phyloP scores from a whole-genome alignment of 2,888 invertebrate species.

The Cyclophora punctaria region DNA sequence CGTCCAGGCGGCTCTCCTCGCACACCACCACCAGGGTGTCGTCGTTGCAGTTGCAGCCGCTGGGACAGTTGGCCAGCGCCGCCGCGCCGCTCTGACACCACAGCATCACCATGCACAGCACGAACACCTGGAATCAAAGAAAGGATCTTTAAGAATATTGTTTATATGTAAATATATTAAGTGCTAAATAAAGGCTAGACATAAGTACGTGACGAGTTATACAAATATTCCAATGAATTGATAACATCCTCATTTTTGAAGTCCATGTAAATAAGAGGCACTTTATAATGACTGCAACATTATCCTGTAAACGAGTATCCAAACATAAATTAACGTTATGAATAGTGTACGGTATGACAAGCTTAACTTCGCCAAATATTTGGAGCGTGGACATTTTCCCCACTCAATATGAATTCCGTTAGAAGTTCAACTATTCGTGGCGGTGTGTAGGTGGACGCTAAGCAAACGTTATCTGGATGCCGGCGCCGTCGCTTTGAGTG shows the following conservation, averaged over 20 bases:
- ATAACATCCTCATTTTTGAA: too few species aligned
- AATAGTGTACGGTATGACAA: too few species aligned
- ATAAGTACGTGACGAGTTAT: too few species aligned
- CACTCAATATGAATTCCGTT: slow-evolving; percentile 20
- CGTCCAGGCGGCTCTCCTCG: slow-evolving; percentile 89
- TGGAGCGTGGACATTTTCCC: slow-evolving; percentile 1
- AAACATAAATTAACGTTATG: too few species aligned
- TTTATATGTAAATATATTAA: too few species aligned
- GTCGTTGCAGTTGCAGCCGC: slow-evolving; percentile 91
- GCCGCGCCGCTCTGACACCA: slow-evolving; percentile 62
- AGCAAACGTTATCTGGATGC: slow-evolving; percentile 25
- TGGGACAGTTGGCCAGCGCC: slow-evolving; percentile 87
- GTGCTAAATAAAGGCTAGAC: too few species aligned
- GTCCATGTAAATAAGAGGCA: too few species aligned
- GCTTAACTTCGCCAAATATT: neutral
- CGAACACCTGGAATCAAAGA: slow-evolving; percentile 50
- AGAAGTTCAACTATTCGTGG: slow-evolving; percentile 21
- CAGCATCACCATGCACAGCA: slow-evolving; percentile 52
- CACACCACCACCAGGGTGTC: slow-evolving; percentile 91
- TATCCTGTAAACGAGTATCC: too few species aligned
- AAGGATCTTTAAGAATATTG: too few species aligned
- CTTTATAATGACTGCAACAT: too few species aligned
- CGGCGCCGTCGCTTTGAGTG: slow-evolving; percentile 21
- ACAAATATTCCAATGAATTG: too few species aligned
- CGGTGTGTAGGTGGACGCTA: slow-evolving; percentile 19